phyloP scores from a whole-genome alignment of 2,888 invertebrate species.

The Nycteola revayana region DNA sequence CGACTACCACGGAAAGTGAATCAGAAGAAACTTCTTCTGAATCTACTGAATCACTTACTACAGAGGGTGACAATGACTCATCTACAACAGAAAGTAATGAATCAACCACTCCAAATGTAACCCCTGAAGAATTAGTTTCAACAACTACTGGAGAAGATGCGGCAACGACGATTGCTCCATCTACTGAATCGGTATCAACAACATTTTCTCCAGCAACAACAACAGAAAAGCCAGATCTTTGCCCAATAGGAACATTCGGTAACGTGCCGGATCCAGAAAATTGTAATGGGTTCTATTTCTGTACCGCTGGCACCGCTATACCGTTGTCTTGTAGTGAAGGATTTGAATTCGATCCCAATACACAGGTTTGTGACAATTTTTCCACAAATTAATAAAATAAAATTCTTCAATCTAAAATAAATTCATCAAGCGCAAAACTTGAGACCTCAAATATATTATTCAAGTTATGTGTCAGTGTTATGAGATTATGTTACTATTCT shows the following conservation, averaged over 20 bases:
- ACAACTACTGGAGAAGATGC: neutral
- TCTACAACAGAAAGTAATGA: no score
- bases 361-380: conserved; percentile 30
- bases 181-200: no score
- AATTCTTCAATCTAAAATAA: conserved; percentile 7
- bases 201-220: no score
- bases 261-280: conserved; percentile 12
- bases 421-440: no score
- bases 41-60: no score
- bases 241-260: conserved; percentile 1
- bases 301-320: neutral
- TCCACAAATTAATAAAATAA: no score
- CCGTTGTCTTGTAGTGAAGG: conserved; percentile 8
- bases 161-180: neutral
- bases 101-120: neutral
- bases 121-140: neutral
- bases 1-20: neutral
- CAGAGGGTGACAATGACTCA: no score
- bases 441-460: no score
- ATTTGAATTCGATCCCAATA: conserved; percentile 1
- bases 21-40: neutral
- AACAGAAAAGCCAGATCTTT: conserved; percentile 4
- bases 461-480: no score
- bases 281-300: conserved; percentile 19
- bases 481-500: no score